Conservation (phyloP, 2,797 vertebrate genomes). For the Pseudochirops cupreus region DNA sequence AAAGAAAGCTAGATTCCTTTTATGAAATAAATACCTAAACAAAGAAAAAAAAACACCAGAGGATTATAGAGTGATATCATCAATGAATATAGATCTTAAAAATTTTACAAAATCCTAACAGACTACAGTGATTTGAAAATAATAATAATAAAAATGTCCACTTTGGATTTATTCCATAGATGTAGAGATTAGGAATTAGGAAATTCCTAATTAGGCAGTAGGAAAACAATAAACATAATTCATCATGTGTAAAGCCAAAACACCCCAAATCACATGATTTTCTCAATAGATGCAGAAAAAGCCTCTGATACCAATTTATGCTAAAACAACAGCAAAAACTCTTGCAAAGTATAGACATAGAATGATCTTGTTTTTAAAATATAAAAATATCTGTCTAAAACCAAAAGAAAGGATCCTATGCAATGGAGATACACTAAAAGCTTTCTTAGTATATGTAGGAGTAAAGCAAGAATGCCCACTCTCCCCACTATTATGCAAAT, state of each 20-base stretch:
- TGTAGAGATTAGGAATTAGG: background rate
- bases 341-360: background rate
- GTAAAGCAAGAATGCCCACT: background rate
- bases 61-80: background rate
- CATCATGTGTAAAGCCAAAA: background rate
- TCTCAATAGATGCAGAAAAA: background rate
- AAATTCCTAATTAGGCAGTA: background rate
- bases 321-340: background rate
- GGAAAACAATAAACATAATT: background rate
- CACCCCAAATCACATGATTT: background rate
- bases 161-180: background rate
- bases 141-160: too few relatives aligned
- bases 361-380: too few relatives aligned
- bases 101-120: background rate
- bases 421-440: background rate
- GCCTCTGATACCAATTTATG: background rate
- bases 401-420: background rate
- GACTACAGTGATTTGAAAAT: background rate
- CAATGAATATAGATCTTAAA: background rate
- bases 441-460: background rate
- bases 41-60: background rate
- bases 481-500: background rate
- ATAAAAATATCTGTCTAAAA: background rate
- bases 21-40: background rate
- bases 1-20: background rate